These are phyloP conservation scores for Drosophila teissieri DNA, from an alignment of 1,140 invertebrate species.

Conservation along the genomic window DNA sequence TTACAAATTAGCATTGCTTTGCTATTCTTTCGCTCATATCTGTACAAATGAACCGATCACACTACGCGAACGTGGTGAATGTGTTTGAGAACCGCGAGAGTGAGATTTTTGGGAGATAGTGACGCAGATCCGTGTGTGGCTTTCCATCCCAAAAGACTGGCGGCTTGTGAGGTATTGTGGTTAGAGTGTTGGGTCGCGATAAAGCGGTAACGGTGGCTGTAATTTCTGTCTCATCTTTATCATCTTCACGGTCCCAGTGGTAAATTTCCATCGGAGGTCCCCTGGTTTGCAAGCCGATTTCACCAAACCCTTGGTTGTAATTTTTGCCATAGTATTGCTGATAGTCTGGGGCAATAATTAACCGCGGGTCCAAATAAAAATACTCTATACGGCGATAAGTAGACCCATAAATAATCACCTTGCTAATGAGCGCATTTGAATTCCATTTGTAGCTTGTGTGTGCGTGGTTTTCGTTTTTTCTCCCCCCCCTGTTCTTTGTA, in stretches of 20 bases:
- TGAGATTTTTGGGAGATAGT: background rate
- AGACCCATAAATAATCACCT: conserved; percentile 21
- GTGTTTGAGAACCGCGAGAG: background rate
- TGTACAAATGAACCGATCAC: background rate
- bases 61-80: background rate
- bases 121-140: background rate
- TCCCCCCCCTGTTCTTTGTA: conserved; percentile 11
- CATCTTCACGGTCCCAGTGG: background rate
- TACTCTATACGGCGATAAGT: conserved; percentile 14
- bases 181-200: background rate
- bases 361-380: conserved; percentile 5
- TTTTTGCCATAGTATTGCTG: background rate
- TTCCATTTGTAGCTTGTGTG: conserved; percentile 4
- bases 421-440: conserved; percentile 5
- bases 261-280: conserved; percentile 2
- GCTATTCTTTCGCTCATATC: background rate
- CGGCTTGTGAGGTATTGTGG: background rate
- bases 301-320: background rate
- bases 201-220: background rate
- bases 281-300: too few relatives aligned
- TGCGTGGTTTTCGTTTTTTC: background rate
- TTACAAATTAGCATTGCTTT: background rate
- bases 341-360: conserved; percentile 5
- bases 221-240: conserved; percentile 1
- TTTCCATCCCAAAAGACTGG: background rate